Evolutionary conservation across 2,113 vertebrate species (phyloP).

Genomic region (Dromiciops gliroides): DNA sequence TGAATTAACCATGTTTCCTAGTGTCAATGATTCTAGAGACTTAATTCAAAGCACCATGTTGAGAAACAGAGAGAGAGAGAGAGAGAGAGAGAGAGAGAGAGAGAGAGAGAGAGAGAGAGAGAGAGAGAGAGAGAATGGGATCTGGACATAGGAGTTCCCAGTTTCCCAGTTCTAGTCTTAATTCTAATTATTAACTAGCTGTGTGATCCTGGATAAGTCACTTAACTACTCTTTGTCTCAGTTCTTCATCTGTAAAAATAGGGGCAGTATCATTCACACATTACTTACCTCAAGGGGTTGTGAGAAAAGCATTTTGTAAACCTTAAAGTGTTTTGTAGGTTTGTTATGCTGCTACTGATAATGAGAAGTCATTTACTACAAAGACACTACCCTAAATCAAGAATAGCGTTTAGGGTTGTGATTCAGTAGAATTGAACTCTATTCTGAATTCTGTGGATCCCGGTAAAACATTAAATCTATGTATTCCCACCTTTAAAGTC

Average conservation of each 20-base stretch:
- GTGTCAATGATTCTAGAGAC: not conserved
- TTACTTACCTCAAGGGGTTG: not conserved
- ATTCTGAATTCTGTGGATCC: not conserved
- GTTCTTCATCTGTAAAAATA: not conserved
- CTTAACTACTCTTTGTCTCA: not conserved
- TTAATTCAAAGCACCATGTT: not conserved
- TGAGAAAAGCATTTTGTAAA: not conserved
- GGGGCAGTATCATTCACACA: not conserved
- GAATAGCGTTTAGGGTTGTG: not conserved
- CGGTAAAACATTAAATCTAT: not conserved
- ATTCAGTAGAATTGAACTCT: not conserved
- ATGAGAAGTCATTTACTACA: not conserved
- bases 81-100: too few relatives aligned
- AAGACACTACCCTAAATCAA: not conserved
- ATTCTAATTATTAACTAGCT: not conserved
- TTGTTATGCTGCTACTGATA: not conserved
- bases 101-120: too few relatives aligned
- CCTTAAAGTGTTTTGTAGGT: not conserved
- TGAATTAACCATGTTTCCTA: not conserved
- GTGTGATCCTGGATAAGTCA: not conserved
- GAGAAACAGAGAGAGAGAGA: too few relatives aligned
- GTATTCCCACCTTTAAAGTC: not conserved
- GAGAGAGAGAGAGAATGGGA: not conserved
- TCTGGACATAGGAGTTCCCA: not conserved
- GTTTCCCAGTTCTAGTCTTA: not conserved